phyloP scores from a whole-genome alignment of 2,888 invertebrate genomes.

The Ferrisia virgata region DNA sequence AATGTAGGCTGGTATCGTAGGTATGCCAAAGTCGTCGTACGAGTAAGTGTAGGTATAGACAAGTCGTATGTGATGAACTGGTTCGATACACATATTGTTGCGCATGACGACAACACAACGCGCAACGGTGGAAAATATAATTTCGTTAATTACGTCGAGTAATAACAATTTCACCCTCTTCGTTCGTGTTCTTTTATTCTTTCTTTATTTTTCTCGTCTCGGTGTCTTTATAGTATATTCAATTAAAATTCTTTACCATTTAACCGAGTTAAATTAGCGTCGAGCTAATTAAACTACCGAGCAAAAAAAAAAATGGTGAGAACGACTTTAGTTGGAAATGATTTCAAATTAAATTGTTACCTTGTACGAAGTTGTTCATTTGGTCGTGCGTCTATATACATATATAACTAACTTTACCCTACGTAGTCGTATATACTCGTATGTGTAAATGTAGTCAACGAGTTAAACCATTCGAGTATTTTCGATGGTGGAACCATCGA shows the following conservation, averaged over 20 bases:
- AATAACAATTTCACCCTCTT: not conserved
- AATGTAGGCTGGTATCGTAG: no score
- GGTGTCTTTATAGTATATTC: not conserved
- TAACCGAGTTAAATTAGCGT: not conserved
- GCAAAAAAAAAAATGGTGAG: not conserved
- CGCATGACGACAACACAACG: no score
- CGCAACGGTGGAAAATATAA: not conserved
- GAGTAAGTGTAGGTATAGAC: no score
- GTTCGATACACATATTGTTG: not conserved
- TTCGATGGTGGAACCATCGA: not conserved
- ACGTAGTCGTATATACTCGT: no score
- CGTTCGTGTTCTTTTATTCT: no score
- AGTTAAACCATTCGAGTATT: not conserved
- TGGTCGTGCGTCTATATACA: not conserved
- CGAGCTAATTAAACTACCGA: not conserved
- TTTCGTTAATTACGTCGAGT: not conserved
- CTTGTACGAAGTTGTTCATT: conserved; percentile 13
- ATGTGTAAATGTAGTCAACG: not conserved
- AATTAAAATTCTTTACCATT: conserved; percentile 8
- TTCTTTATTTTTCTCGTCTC: no score
- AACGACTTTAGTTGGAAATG: not conserved
- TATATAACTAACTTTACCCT: not conserved
- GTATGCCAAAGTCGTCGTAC: no score
- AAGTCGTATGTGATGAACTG: not conserved
- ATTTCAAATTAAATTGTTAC: conserved; percentile 5